Conservation (phyloP, 2,797 vertebrate species). For the Falco cherrug region DNA sequence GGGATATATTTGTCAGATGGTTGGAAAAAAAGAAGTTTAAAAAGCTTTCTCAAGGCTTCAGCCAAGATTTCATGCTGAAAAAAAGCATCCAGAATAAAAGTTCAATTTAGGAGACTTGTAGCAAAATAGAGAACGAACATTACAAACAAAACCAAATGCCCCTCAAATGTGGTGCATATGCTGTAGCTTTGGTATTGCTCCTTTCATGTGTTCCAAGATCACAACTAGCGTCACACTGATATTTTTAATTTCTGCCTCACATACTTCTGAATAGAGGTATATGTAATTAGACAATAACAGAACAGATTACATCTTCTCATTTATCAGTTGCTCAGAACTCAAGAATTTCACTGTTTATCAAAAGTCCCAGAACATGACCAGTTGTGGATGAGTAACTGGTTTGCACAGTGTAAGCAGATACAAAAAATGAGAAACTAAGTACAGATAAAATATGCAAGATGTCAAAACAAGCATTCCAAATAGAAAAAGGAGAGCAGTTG, state of each 20-base stretch:
- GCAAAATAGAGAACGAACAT: background rate
- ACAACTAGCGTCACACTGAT: background rate
- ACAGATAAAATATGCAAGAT: background rate
- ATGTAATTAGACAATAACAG: background rate
- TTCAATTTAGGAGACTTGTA: background rate
- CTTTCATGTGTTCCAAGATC: background rate
- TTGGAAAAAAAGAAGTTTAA: background rate
- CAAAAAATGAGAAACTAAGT: background rate
- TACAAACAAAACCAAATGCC: background rate
- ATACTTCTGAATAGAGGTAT: background rate
- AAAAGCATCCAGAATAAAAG: background rate
- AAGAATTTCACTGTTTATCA: background rate
- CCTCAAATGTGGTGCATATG: background rate
- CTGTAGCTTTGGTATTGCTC: background rate
- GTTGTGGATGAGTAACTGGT: background rate
- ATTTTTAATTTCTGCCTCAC: slow-evolving; percentile 1
- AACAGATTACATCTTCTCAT: background rate
- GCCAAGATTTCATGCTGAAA: background rate
- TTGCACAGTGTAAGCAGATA: background rate
- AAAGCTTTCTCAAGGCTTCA: background rate
- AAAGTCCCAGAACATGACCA: background rate
- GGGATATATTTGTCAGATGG: background rate
- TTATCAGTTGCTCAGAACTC: background rate
- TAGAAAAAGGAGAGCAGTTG: background rate
- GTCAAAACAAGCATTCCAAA: background rate